Evolutionary conservation across 2,797 vertebrate species (phyloP).

Genomic region (Rhynchotus rufescens): DNA sequence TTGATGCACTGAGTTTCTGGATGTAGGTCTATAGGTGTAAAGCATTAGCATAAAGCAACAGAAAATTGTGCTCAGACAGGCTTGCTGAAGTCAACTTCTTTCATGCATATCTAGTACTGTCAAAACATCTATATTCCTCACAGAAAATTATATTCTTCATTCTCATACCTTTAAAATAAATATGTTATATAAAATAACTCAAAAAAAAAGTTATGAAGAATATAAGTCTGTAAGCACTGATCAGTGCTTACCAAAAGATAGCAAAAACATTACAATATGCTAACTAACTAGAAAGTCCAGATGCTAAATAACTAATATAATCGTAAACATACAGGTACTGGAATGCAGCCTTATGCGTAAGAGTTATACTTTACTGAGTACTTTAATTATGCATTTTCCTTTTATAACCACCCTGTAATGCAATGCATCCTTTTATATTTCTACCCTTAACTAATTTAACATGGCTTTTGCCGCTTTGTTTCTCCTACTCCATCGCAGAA

Average conservation of each 20-base stretch:
- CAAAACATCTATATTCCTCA: neutral
- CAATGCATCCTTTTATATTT: neutral
- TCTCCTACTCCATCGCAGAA: neutral
- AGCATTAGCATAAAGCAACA: neutral
- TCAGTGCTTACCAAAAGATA: conserved; percentile 13
- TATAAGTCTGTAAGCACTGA: neutral
- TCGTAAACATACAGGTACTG: neutral
- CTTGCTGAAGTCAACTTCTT: neutral
- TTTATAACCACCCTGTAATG: conserved; percentile 36
- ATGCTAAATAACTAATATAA: conserved; percentile 27
- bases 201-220: neutral
- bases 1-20: neutral
- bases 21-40: no score
- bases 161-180: neutral
- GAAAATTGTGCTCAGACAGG: neutral
- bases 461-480: conserved; percentile 11
- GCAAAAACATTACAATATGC: neutral
- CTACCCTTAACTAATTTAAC: conserved; percentile 6
- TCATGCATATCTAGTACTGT: neutral
- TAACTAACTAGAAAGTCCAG: conserved; percentile 9
- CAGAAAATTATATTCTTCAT: neutral
- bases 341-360: conserved; percentile 1
- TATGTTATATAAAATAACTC: neutral
- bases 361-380: conserved; percentile 7
- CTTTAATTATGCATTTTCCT: conserved; percentile 43